A percentile compares a stretch with the other conserved stretches of the same genome.
These are phyloP conservation scores for Caenorhabditis angaria DNA, from an alignment of 2,888 invertebrate species.

Conservation along the genomic window DNA sequence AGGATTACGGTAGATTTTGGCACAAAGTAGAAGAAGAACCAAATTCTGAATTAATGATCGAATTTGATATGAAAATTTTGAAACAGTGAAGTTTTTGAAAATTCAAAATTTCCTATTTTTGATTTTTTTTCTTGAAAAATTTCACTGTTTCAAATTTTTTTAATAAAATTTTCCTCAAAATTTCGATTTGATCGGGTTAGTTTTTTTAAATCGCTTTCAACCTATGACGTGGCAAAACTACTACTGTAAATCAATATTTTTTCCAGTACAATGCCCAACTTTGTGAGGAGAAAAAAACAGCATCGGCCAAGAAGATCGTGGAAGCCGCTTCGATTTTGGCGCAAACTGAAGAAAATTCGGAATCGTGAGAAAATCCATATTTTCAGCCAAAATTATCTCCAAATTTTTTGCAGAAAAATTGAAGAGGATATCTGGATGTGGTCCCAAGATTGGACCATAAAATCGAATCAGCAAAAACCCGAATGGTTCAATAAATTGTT, in stretches of 20 bases:
- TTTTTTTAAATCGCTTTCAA: no score
- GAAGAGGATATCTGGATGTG: conserved; percentile 64
- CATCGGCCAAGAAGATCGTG: conserved; percentile 41
- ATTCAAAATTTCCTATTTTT: no score
- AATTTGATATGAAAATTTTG: no score
- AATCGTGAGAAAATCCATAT: background rate
- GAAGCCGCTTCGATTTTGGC: conserved; percentile 31
- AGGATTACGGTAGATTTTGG: no score
- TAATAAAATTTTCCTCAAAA: no score
- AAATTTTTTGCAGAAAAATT: conserved; percentile 3
- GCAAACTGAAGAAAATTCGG: background rate
- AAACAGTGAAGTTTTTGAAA: no score
- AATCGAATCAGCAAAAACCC: conserved; percentile 10
- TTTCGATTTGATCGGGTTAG: no score
- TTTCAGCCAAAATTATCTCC: background rate
- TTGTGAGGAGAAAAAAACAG: conserved; percentile 45
- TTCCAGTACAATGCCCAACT: conserved; percentile 20
- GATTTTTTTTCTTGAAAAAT: no score
- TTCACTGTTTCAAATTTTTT: background rate
- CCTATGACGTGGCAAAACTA: no score
- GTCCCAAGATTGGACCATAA: conserved; percentile 53
- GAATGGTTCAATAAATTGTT: conserved; percentile 40
- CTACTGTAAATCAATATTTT: background rate
- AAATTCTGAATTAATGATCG: no score
- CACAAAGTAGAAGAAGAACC: no score